Evolutionary conservation across 2,797 vertebrate species (phyloP).

Genomic region (Lemur catta): DNA sequence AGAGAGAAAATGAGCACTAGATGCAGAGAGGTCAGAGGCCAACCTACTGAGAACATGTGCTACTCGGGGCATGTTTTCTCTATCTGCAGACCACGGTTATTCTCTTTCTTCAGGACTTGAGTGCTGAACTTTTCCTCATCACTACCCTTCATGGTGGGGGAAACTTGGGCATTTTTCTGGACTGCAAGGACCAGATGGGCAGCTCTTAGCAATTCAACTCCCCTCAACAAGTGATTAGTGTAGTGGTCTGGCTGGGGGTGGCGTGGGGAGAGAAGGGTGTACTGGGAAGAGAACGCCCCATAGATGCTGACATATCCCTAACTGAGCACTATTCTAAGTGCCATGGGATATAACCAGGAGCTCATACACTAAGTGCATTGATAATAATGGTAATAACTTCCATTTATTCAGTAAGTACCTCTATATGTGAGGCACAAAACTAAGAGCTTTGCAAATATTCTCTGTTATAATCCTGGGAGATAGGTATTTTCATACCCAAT

Average conservation of each 20-base stretch:
- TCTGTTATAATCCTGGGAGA: neutral
- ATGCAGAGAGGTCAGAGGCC: neutral
- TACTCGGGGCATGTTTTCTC: neutral
- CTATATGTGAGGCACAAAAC: neutral
- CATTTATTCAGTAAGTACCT: neutral
- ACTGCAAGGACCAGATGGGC: neutral
- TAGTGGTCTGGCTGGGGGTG: neutral
- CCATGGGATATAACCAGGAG: neutral
- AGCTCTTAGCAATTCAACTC: neutral
- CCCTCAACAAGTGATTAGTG: neutral
- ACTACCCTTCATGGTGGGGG: neutral
- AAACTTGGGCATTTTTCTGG: neutral
- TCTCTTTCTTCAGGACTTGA: neutral
- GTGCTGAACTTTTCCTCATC: neutral
- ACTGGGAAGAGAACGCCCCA: neutral
- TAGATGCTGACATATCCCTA: neutral
- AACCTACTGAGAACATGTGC: neutral
- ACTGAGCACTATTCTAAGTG: neutral
- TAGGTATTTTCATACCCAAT: neutral
- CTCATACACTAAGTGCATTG: neutral
- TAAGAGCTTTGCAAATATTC: neutral
- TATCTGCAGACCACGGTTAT: neutral
- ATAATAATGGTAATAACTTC: neutral
- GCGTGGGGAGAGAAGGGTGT: neutral
- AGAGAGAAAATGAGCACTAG: neutral